phyloP scores from a whole-genome alignment of 2,113 vertebrate genomes.

The Acrocephalus kingi region DNA sequence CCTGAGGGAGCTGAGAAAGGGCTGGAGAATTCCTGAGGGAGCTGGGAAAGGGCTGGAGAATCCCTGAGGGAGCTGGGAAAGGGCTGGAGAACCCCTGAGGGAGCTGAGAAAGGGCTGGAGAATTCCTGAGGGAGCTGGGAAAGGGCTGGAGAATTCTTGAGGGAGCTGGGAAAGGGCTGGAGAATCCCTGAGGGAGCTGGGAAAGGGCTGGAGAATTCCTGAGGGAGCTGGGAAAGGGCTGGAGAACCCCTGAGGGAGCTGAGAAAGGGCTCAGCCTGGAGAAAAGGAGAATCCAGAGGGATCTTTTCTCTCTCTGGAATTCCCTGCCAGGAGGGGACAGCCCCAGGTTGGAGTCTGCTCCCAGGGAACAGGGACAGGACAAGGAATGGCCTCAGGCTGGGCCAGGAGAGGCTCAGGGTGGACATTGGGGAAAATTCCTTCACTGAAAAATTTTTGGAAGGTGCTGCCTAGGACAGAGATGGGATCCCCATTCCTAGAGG shows the following conservation, averaged over 20 bases:
- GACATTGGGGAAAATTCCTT: neutral
- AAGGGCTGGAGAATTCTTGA: neutral
- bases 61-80: neutral
- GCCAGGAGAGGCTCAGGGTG: neutral
- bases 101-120: neutral
- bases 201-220: neutral
- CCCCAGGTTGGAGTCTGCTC: accelerated
- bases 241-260: neutral
- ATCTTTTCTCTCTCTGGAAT: neutral
- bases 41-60: neutral
- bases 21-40: neutral
- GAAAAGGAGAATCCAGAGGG: neutral
- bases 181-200: neutral
- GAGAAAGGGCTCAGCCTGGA: neutral
- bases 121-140: neutral
- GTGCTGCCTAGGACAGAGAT: neutral
- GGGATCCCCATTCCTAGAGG: neutral
- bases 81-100: neutral
- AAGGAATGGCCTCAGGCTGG: neutral
- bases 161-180: neutral
- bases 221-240: neutral
- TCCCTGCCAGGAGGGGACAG: neutral
- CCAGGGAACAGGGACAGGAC: neutral
- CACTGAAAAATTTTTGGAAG: neutral
- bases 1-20: neutral